Evolutionary conservation across 2,888 invertebrate species (phyloP), one percentile per base, ranked within the genome.

Genomic region (Encarsia formosa): DNA sequence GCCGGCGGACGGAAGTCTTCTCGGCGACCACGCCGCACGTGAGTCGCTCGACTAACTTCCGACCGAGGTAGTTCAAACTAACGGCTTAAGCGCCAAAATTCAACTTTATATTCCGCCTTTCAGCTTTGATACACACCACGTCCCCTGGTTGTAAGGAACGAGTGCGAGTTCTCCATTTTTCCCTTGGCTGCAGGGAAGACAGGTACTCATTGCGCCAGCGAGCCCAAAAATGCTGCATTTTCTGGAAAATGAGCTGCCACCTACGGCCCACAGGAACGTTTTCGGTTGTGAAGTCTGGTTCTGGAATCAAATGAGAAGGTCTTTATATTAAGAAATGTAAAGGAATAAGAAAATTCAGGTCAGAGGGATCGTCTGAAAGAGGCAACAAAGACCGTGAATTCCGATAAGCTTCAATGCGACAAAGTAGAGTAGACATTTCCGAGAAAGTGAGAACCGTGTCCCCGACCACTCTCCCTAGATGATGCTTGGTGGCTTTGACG

Each of bases 331-430:
- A 22, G 13, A 26, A 41, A 9, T 41, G 41, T 4, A 29, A 24
- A 15, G 41, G 26, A 1, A 11, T 41, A 2, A 29, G 8, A 11
- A 29, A 6, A 18, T 26, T 15, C 18, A 26, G 29, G 18, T 29
- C 41, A 1, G 41, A 18, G 11, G 41, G 41, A 41, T 41, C 41
- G 16, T 41, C 41, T 41, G 41, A 41, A 16, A 26, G 13, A 29
- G 29, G 29, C 29, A 29, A 9, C 29, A 29, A 8, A 29, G 13
- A 13, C 13, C 29, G 8, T 9, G 29, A 29, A 29, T 29, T 29
- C 8, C 8, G 29, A 13, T 13, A n/a, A n/a, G n/a, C n/a, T n/a
- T n/a, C n/a, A n/a, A n/a, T n/a, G n/a, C n/a, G n/a, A n/a, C n/a
- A n/a, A 29, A 29, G 29, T 13, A 29, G 29, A 29, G 42, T 29